Base-by-base conservation (phyloP, 2,888 invertebrate species). In the Liodrosophila aerea region DNA sequence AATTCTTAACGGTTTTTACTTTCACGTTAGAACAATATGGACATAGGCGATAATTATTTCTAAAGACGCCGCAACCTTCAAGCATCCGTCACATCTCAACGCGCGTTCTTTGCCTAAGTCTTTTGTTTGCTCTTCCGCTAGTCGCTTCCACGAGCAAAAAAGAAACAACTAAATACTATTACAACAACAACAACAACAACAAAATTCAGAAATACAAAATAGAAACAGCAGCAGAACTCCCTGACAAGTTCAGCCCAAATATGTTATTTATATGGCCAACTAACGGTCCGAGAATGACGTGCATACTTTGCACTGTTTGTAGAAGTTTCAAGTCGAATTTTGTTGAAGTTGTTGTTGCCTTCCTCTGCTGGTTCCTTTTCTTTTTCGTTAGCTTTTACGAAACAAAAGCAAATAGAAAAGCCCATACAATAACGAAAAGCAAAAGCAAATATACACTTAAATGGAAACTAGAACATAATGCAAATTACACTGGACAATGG, bases 1-100 rank as follows among this genome's bases (percentile, higher is more conserved):
- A 81, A 85, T 85, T 85, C 86, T 81, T 81, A 85, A 81, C 80
- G 86, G 80, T 84, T 81, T 81, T 81, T 81, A 81, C 86, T 81
- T 81, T 81, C 80, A 84, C 80, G 84, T 76, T 81, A 81, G 80
- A 81, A 85, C 80, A 85, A 85, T 81, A 81, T 85, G 84, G 84
- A 73, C 83, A 83, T 45, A 63, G 77, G 74, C 74, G 84, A 84
- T 81, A 81, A 81, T 85, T 81, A 85, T 70, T 73, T 69, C 74
- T 53, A 63, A 73, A 69, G 73, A 69, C 69, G 69, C 69, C 69
- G 69, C 73, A 73, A 68, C 62, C 52, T 62, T 29, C 15, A 30
- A 52, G 50, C 63, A 60, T 47, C 60, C 57, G 73, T 50, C 57
- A 37, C 37, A 22, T 18, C 29, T 16, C 27, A 16, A 30, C 16